Base-by-base conservation (phyloP, 2,113 vertebrate species). In the Bos indicus region DNA sequence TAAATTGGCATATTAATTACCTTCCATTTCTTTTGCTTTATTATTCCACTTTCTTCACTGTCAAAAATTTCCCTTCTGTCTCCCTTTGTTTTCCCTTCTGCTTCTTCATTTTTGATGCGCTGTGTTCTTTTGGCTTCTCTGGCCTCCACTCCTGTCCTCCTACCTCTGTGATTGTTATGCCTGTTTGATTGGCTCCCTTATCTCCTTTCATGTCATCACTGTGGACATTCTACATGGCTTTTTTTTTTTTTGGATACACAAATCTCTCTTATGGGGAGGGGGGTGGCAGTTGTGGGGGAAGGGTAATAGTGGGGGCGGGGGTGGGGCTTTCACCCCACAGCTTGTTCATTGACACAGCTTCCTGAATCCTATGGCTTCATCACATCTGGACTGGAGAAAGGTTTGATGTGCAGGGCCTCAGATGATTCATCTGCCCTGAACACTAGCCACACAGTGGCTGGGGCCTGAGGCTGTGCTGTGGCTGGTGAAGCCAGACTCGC, bases 231-330 rank as follows among this genome's bases (percentile, higher is more conserved):
- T 92, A 26, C 6, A 25, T 8, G 36, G 13, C n/a, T 3, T 13
- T 74, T 71, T 71, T 33, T 33, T 56, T 57, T 21, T 28, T 23
- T 71, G 23, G n/a, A 36, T 9, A 36, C 64, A 17, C 64, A 21
- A 10, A 71, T 71, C n/a, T 71, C 19, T 40, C 0, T 23, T 23
- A 40, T 6, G 19, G 33, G 3, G n/a, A 1, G 8, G 1, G 30
- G 30, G 30, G 3, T 67, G n/a, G n/a, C 67, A 71, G 19, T 5
- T 23, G n/a, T 6, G 1, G n/a, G 67, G 67, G n/a, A 36, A 17
- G 7, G 16, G 33, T 4, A 67, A 7, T 16, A 4, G 33, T n/a
- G 4, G 30, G 62, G 7, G 30, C 1, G 3, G 64, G 19, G 10
- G 5, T 12, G n/a, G 10, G 19, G 67, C 10, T 74, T 40, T 23